These are phyloP conservation scores for Noturus placidus DNA, from an alignment of 2,113 vertebrate species.

Conservation along the genomic window DNA sequence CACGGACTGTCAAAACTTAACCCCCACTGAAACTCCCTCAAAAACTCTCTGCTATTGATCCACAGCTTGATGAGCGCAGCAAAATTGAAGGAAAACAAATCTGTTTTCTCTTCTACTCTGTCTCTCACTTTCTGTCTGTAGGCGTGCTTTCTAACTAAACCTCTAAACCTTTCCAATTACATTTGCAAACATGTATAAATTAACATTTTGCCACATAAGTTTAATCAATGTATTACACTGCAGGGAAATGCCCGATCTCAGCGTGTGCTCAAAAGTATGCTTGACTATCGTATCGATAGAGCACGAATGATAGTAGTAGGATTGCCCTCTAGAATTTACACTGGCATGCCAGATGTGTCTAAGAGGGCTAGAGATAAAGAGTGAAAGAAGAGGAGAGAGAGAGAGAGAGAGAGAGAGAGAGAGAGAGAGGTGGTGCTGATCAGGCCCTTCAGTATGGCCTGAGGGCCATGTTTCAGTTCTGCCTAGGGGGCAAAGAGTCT, in stretches of 20 bases:
- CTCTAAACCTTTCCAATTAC: background rate
- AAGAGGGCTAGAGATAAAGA: background rate
- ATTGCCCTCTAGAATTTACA: slow-evolving; percentile 6
- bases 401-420: slow-evolving; percentile 3
- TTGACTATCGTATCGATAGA: background rate
- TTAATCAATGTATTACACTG: slow-evolving; percentile 2
- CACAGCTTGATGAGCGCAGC: slow-evolving; percentile 42
- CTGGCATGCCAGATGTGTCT: background rate
- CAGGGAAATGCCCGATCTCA: background rate
- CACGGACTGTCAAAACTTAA: slow-evolving; percentile 57
- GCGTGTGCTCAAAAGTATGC: background rate
- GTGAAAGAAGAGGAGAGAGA: background rate
- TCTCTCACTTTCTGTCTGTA: background rate
- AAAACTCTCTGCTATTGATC: slow-evolving; percentile 56
- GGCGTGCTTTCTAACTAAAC: slow-evolving; percentile 2
- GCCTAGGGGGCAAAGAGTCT: slow-evolving; percentile 43
- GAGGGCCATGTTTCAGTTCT: slow-evolving; percentile 52
- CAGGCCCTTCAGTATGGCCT: slow-evolving; percentile 48
- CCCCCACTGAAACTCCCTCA: slow-evolving; percentile 52
- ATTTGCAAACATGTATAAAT: slow-evolving; percentile 37
- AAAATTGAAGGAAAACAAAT: slow-evolving; percentile 45
- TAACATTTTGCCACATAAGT: slow-evolving; percentile 20
- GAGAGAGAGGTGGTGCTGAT: slow-evolving; percentile 36
- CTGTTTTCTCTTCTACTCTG: slow-evolving; percentile 26
- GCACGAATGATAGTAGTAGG: background rate